A percentile compares a stretch with the other conserved stretches of the same genome.
Conservation (phyloP, 2,888 invertebrate genomes). For the Drosophila falleni region DNA sequence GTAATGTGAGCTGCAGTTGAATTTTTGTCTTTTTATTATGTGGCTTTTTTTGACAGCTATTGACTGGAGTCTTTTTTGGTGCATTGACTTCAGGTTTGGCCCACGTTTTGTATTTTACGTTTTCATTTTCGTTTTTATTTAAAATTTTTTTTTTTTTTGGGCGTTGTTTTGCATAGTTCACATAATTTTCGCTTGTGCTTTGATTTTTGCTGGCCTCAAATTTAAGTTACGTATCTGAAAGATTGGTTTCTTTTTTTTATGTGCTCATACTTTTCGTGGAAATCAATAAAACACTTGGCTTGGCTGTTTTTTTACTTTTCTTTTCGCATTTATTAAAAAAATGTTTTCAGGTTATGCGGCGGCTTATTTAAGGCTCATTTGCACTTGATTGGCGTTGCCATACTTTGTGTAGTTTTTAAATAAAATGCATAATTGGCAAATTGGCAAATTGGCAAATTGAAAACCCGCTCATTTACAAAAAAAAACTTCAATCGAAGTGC, state of each 20-base stretch:
- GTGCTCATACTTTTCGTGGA: slow-evolving; percentile 62
- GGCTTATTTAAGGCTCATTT: slow-evolving; percentile 59
- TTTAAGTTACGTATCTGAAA: slow-evolving; percentile 60
- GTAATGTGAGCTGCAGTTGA: slow-evolving; percentile 42
- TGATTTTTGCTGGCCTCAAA: slow-evolving; percentile 59
- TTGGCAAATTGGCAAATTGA: slow-evolving; percentile 61
- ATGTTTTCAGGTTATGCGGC: slow-evolving; percentile 41
- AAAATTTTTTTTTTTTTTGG: slow-evolving; percentile 20
- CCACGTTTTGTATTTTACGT: slow-evolving; percentile 5
- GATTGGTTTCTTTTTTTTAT: slow-evolving; percentile 52
- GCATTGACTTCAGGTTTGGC: slow-evolving; percentile 48
- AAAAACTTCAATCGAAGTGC: background rate
- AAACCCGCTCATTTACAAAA: slow-evolving; percentile 42
- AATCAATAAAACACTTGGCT: slow-evolving; percentile 72
- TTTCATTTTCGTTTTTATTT: slow-evolving; percentile 9
- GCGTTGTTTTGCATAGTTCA: slow-evolving; percentile 67
- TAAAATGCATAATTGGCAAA: slow-evolving; percentile 67
- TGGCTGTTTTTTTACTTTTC: background rate
- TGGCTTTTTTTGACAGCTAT: background rate
- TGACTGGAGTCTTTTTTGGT: slow-evolving; percentile 24
- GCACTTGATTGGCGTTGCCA: slow-evolving; percentile 70
- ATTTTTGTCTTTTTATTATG: background rate
- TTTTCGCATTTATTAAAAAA: slow-evolving; percentile 34
- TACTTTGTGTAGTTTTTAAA: slow-evolving; percentile 14
- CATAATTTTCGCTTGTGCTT: slow-evolving; percentile 73